These are phyloP conservation scores for Tiaroga cobitis DNA, from an alignment of 2,797 vertebrate genomes.

Conservation along the genomic window DNA sequence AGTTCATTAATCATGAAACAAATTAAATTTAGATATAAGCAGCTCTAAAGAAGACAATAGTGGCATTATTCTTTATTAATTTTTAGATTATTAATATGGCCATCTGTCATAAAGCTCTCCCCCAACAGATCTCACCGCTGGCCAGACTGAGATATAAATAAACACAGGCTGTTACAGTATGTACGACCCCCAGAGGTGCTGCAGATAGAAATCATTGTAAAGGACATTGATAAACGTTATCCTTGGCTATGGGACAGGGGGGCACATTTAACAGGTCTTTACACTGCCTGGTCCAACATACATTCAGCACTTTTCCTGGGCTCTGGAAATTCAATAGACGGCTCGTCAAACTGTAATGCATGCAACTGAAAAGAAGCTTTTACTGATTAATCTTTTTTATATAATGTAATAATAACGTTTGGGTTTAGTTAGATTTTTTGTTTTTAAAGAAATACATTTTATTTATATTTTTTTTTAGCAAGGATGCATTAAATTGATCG, in stretches of 20 bases:
- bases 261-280: background rate
- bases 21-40: background rate
- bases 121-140: slow-evolving; percentile 3
- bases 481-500: background rate
- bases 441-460: background rate
- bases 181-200: slow-evolving; percentile 12
- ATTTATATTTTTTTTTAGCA: background rate
- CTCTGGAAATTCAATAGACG: background rate
- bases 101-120: background rate
- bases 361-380: background rate
- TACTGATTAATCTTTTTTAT: background rate
- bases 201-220: background rate
- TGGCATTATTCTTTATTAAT: background rate
- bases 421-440: background rate
- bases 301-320: background rate
- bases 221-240: background rate
- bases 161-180: background rate
- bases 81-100: background rate
- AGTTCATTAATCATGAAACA: background rate
- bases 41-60: background rate
- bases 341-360: background rate
- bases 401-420: background rate
- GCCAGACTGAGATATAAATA: background rate
- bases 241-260: background rate
- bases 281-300: background rate